Base-by-base conservation (phyloP, 2,888 invertebrate species). In the Cordilura impudica region DNA sequence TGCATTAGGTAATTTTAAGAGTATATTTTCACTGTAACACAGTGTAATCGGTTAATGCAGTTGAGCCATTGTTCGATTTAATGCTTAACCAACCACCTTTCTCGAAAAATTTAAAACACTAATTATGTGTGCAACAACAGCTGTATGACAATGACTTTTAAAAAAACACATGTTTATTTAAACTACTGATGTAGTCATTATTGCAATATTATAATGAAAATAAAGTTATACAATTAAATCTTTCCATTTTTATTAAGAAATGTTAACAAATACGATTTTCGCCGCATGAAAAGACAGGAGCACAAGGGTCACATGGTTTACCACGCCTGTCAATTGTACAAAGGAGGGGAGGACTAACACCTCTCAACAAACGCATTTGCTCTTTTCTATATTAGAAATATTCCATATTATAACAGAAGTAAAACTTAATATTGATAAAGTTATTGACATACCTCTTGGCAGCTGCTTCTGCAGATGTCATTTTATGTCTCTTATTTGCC, bases 291-390 rank as follows among this genome's bases (percentile, higher is more conserved):
- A 18, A 10, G 7, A 65, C 70, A 14, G 75, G 71, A 35, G 19
- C 49, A 19, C 71, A 75, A 0, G 82, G 83, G 80, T 84, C 78
- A 19, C 8, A 10, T 1, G 83, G 81, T 16, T 82, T 85, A n/a
- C 84, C 84, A 18, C 77, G 83, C 1, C 84, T 83, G 26, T 85
- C 82, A 8, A 85, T 54, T 56, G 43, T 78, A 5, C 84, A 83
- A 2, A 87, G 58, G 2, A 84, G 65, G 0, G 85, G 87, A 0
- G 81, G 65, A 6, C 79, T 78, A 8, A 82, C 71, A 26, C 84
- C 75, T 8, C 45, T 63, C 12, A 86, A 77, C 31, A 72, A 51
- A n/a, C 63, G 69, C 21, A 72, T 61, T 47, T 70, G 77, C 16
- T 73, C 76, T 47, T 70, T 78, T 18, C 81, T 82, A 53, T 29